Evolutionary conservation across 2,888 invertebrate genomes (phyloP), one percentile per base, ranked within the genome.

Genomic region (Acrobasis consociella): DNA sequence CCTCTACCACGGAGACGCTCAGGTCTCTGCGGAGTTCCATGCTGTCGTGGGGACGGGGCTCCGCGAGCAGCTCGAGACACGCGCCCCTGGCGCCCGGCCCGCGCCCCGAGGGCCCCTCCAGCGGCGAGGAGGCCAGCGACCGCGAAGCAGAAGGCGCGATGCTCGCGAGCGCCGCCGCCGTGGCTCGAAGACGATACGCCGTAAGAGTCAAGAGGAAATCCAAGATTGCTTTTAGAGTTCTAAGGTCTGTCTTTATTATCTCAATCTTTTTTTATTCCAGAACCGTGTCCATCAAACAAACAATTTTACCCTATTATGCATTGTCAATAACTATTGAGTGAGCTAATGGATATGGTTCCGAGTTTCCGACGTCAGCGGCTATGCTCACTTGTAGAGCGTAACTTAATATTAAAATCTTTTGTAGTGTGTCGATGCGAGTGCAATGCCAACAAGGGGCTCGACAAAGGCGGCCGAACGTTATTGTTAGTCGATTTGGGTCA

Each of bases 1-100:
- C 84, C 84, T 83, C 83, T 87, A 91, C 87, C 85, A 92, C 92
- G 92, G 91, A 91, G 91, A 86, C 91, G 80, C 86, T 92, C 83
- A 89, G 90, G 82, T 84, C 85, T 81, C 83, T 92, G 80, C 89
- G 87, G 82, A 89, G 83, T 78, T 88, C 90, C 78, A 92, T 92
- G 91, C 87, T 91, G 84, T 83, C 90, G 75, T 91, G 91, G 91
- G 77, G 84, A 72, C 75, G 80, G 75, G 77, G 80, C 71, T 72
- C 80, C 69, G 81, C 83, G 75, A 80, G 85, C 70, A 72, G 82
- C 67, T 81, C 86, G 61, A 78, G 78, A 72, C 75, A 74, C 66
- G 69, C 75, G 72, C 75, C 81, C 69, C 75, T 76, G 64, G 75
- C 74, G 71, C 71, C 64, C 71, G 67, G 62, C 69, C 69, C 63